Evolutionary conservation across 2,113 vertebrate genomes (phyloP).

Genomic region (Mustelus asterias): DNA sequence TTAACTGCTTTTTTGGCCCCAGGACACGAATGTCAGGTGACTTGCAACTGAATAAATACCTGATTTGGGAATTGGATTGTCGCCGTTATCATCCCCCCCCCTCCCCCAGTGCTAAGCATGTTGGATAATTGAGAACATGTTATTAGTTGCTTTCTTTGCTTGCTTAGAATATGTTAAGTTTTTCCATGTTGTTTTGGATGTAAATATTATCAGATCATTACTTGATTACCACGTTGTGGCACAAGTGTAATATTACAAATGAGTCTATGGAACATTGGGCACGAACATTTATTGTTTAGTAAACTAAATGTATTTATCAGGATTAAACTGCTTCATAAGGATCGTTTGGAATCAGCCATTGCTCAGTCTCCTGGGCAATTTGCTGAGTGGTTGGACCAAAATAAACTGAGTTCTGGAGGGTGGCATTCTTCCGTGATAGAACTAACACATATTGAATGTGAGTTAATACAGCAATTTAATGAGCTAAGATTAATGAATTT

Average conservation of each 20-base stretch:
- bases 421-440: background rate
- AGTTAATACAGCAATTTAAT: background rate
- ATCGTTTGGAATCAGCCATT: background rate
- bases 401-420: background rate
- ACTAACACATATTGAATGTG: background rate
- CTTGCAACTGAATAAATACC: background rate
- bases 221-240: background rate
- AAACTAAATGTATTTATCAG: background rate
- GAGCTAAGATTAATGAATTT: background rate
- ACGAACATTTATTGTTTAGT: background rate
- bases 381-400: background rate
- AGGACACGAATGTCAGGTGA: background rate
- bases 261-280: background rate
- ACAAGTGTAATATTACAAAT: background rate
- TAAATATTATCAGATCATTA: background rate
- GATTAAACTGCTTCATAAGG: background rate
- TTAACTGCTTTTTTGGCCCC: background rate
- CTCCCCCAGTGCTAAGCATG: background rate
- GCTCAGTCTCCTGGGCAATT: background rate
- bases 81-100: no score
- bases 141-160: background rate
- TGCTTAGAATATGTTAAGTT: background rate
- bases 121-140: background rate
- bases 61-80: background rate
- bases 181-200: background rate